Conservation (phyloP, 2,113 vertebrate species). For the Chamaetylas fuelleborni region DNA sequence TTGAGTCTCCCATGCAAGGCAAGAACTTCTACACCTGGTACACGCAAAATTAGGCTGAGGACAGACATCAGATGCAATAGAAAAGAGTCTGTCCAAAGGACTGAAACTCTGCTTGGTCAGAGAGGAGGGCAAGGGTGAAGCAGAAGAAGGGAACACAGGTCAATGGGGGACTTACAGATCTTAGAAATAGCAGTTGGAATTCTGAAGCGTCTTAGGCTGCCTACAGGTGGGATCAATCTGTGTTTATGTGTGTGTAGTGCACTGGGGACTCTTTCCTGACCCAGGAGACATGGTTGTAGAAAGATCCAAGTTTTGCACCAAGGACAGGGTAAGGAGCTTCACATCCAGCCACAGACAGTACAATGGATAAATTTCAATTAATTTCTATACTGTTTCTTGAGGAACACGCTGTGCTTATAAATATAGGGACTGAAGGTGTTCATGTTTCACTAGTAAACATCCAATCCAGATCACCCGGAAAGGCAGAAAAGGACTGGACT, state of each 20-base stretch:
- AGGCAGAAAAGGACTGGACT: background rate
- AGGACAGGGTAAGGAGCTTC: background rate
- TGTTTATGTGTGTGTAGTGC: background rate
- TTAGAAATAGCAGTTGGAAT: background rate
- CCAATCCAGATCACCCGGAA: background rate
- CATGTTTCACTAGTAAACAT: background rate
- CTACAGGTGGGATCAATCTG: background rate
- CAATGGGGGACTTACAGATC: accelerated
- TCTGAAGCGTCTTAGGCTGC: background rate
- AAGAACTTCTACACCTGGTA: background rate
- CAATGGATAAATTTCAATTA: background rate
- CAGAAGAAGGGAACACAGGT: background rate
- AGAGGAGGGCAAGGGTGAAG: background rate
- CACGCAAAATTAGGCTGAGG: background rate
- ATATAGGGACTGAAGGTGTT: background rate
- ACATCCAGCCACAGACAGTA: background rate
- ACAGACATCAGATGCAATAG: background rate
- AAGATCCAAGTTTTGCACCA: background rate
- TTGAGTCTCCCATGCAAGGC: background rate
- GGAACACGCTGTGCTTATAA: background rate
- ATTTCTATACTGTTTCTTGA: no score
- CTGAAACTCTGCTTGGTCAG: background rate
- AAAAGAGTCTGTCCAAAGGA: background rate
- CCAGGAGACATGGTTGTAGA: background rate
- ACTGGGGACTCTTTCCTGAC: background rate